Conservation (phyloP, 35 echinoderm and acorn worm species). For the Lytechinus variegatus region DNA sequence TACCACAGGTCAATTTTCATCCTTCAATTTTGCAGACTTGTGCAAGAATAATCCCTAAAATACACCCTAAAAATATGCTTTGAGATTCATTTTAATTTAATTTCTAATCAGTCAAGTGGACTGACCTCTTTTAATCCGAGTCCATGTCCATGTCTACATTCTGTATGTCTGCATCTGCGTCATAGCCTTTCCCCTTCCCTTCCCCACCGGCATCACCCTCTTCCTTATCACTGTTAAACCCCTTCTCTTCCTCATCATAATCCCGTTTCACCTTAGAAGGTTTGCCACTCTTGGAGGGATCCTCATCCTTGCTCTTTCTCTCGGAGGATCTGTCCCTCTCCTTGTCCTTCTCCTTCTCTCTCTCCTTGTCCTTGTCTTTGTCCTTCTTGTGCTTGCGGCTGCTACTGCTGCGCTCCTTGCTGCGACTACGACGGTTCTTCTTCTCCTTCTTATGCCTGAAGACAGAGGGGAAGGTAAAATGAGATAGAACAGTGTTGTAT, state of each 20-base stretch:
- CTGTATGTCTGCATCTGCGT: conserved; percentile 65
- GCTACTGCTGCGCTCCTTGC: conserved; percentile 58
- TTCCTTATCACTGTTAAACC: conserved; percentile 74
- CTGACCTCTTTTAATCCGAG: conserved; percentile 52
- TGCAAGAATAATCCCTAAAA: no score
- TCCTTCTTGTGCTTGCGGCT: conserved; percentile 72
- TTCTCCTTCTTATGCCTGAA: conserved; percentile 87
- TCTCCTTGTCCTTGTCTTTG: conserved; percentile 60
- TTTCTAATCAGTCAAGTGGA: background rate
- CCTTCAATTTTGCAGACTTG: no score
- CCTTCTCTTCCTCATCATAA: conserved; percentile 91
- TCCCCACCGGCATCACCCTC: conserved; percentile 42
- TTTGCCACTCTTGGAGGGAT: conserved; percentile 49
- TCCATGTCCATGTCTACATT: conserved; percentile 87
- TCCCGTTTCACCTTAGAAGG: conserved; percentile 79
- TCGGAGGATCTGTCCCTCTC: conserved; percentile 8
- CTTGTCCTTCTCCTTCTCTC: conserved; percentile 48
- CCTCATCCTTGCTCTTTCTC: conserved; percentile 38
- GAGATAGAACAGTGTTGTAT: background rate
- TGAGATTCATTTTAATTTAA: background rate
- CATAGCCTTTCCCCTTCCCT: conserved; percentile 48
- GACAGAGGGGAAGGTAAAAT: background rate
- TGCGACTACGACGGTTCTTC: conserved; percentile 69
- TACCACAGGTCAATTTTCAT: background rate
- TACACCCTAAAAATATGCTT: background rate